A percentile compares a stretch with the other conserved stretches of the same genome.
Evolutionary conservation across 2,888 invertebrate species (phyloP).

Genomic region (Rhopalosiphum nymphaeae): DNA sequence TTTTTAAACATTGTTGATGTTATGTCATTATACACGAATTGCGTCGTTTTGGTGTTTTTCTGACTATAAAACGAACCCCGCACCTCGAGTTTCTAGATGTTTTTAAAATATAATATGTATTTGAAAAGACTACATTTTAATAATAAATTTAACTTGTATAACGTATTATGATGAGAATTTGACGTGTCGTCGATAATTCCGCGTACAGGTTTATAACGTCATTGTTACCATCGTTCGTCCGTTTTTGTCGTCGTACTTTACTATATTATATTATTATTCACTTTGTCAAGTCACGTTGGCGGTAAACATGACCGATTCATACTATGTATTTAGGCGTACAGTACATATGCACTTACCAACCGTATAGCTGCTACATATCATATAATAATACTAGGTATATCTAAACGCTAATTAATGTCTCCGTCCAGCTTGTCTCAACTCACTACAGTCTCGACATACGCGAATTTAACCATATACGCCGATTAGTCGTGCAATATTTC

Average conservation of each 20-base stretch:
- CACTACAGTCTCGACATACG: background rate
- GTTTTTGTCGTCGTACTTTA: background rate
- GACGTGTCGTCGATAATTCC: background rate
- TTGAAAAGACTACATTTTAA: background rate
- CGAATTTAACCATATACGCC: background rate
- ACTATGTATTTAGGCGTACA: background rate
- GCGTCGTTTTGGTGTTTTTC: background rate
- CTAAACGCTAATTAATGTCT: background rate
- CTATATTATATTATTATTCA: background rate
- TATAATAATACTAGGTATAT: background rate
- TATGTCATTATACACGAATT: slow-evolving; percentile 33
- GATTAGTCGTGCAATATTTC: no score
- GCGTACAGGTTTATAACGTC: background rate
- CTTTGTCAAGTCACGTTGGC: background rate
- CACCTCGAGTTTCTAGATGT: background rate
- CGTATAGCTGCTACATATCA: background rate
- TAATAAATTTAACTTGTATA: background rate
- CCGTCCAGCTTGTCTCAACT: background rate
- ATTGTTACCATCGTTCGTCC: background rate
- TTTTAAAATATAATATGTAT: slow-evolving; percentile 15
- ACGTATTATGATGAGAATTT: background rate
- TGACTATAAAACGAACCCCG: background rate
- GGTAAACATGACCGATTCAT: background rate
- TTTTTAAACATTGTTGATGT: slow-evolving; percentile 46
- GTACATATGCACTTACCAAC: background rate